A percentile compares a stretch with the other conserved stretches of the same genome.
Conservation (phyloP, 2,113 vertebrate genomes). For the Caranx ignobilis region DNA sequence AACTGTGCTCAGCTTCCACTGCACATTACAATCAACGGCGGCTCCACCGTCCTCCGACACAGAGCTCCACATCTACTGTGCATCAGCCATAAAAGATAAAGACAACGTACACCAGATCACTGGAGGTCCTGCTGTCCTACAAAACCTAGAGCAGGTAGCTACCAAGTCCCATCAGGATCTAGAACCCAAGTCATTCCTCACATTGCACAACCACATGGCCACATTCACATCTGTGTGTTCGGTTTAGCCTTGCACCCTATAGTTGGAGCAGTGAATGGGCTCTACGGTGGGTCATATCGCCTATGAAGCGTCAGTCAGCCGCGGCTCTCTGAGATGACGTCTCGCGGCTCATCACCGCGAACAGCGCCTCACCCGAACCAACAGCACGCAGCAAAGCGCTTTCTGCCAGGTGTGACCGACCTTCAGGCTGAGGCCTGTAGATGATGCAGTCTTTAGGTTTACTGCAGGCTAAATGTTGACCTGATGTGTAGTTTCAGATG, state of each 20-base stretch:
- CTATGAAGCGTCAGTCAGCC: constrained; percentile 1
- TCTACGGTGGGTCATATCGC: constrained; percentile 7
- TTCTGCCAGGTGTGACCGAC: constrained; percentile 16
- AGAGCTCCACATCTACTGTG: neutral
- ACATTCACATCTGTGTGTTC: neutral
- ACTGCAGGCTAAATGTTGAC: too few species aligned
- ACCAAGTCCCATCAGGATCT: neutral
- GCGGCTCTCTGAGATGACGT: neutral
- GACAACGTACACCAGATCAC: neutral
- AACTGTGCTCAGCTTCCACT: constrained; percentile 50
- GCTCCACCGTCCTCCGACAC: neutral
- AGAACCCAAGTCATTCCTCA: neutral
- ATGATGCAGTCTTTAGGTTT: too few species aligned
- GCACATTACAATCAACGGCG: neutral
- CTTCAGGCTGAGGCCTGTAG: constrained; percentile 5
- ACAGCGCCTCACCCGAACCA: constrained; percentile 47
- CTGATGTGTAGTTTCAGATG: too few species aligned
- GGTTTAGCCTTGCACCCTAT: neutral
- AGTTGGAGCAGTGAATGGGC: neutral
- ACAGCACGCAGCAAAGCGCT: constrained; percentile 25
- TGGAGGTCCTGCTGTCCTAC: neutral
- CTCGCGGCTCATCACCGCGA: constrained; percentile 63
- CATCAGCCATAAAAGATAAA: too few species aligned
- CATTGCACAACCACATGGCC: neutral
- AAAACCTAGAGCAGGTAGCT: neutral